phyloP scores from a whole-genome alignment of 2,888 invertebrate species.

The Pristionchus maxplancki region DNA sequence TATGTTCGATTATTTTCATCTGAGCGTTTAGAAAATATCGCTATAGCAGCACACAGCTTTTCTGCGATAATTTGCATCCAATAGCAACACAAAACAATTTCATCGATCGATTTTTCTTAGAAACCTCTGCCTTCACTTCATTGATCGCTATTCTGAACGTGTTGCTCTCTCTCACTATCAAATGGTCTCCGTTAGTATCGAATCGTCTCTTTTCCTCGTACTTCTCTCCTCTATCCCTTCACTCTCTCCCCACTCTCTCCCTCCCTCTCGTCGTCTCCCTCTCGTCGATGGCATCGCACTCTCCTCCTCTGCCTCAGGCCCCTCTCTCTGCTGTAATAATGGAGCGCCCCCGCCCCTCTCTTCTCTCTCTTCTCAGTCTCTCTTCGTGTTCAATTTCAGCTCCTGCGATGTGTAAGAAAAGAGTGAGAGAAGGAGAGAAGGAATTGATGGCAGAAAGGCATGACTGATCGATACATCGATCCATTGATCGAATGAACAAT shows the following conservation, averaged over 20 bases:
- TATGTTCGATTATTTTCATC: no score
- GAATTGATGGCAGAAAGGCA: slow-evolving; percentile 23
- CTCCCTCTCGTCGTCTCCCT: slow-evolving; percentile 4
- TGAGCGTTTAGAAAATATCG: no score
- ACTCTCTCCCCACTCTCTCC: slow-evolving; percentile 15
- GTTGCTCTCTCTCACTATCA: neutral
- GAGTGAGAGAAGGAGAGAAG: slow-evolving; percentile 26
- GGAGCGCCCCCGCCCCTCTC: slow-evolving; percentile 38
- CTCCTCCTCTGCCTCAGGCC: slow-evolving; percentile 9
- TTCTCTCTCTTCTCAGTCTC: slow-evolving; percentile 45
- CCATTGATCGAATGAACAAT: neutral
- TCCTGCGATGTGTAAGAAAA: slow-evolving; percentile 31
- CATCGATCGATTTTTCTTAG: neutral
- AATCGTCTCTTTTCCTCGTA: neutral
- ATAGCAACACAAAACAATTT: no score
- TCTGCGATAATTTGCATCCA: no score
- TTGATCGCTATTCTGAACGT: slow-evolving; percentile 10
- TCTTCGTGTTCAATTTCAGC: slow-evolving; percentile 52
- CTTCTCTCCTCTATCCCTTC: neutral
- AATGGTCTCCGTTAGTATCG: neutral
- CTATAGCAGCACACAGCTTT: no score
- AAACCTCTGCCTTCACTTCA: neutral
- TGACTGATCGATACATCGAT: slow-evolving; percentile 2
- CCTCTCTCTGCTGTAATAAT: slow-evolving; percentile 38
- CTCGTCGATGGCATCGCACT: neutral